Evolutionary conservation across 2,113 vertebrate species (phyloP), one percentile per base, ranked within the genome.

Genomic region (Anoplopoma fimbria): DNA sequence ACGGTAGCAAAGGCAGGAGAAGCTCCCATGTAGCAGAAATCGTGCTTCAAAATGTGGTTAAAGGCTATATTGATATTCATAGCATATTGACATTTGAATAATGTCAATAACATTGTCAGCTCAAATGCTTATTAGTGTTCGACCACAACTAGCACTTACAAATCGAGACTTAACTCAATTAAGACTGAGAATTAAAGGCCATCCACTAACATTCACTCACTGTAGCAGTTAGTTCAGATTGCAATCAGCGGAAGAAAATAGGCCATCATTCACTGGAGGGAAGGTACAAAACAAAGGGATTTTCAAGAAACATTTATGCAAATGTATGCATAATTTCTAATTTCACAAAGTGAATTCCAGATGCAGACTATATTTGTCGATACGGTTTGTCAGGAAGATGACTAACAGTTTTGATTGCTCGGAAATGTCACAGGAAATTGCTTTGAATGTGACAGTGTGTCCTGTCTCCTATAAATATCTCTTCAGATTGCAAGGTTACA

Each of bases 231-330:
- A 38, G 42, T 80, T 89, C 62, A 82, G 87, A 91, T 83, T 81
- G 61, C 73, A 82, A 93, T 91, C 91, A 91, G 77, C 17, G 34
- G 71, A 73, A 57, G 58, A 87, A 92, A 86, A 47, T 91, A 87
- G 92, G 89, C 82, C 90, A 89, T 85, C 91, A 36, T 76, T 92
- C 86, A 90, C 92, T 88, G 79, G 45, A 92, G 93, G 92, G 89
- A 86, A 86, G 75, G 81, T 29, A 25, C 69, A 69, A 89, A 90
- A 90, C 81, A 87, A 90, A 94, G 63, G 45, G 68, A 61, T 76
- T 90, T 91, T 87, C 27, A 83, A 72, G 36, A 92, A 88, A 87
- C 85, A 90, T 91, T 91, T 87, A 92, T 94, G 92, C 90, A 90
- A 89, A 94, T 92, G 17, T 79, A 84, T 86, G 91, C 89, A 85